phyloP scores from a whole-genome alignment of 2,797 vertebrate genomes.

The Heliangelus exortis region DNA sequence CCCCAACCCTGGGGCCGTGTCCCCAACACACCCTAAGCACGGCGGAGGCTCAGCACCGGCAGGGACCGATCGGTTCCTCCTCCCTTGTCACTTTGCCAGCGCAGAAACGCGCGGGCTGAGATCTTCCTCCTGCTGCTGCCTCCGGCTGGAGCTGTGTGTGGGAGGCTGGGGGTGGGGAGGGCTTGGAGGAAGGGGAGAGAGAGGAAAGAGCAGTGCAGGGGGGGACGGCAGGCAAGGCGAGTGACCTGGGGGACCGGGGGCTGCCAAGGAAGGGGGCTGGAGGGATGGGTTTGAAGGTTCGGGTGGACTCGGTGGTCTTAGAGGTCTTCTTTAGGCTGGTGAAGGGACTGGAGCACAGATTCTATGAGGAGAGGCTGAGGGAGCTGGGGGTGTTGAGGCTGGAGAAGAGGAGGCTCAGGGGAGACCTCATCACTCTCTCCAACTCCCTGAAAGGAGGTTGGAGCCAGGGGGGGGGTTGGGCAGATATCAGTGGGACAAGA shows the following conservation, averaged over 20 bases:
- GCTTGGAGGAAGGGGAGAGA: neutral
- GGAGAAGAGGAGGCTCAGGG: no score
- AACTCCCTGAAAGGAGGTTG: no score
- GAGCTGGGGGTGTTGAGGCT: no score
- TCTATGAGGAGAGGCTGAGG: no score
- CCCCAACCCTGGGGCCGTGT: neutral
- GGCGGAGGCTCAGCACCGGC: neutral
- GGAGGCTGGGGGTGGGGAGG: neutral
- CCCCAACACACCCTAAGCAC: neutral
- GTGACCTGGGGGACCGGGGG: neutral
- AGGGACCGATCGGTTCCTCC: neutral
- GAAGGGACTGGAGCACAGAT: no score
- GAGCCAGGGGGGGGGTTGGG: no score
- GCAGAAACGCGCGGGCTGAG: neutral
- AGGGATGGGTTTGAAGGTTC: neutral
- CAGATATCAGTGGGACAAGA: no score
- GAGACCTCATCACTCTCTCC: no score
- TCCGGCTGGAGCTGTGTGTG: neutral
- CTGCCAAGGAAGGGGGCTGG: neutral
- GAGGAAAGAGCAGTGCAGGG: neutral
- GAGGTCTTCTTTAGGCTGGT: no score
- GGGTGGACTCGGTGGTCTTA: no score
- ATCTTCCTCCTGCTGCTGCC: slow-evolving; percentile 2
- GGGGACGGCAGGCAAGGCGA: no score
- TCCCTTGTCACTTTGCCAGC: slow-evolving; percentile 8